Percentiles rank a stretch among this genome's conserved stretches.
These are phyloP conservation scores for Oceanites oceanicus DNA, from an alignment of 2,113 vertebrate species.

Conservation along the genomic window DNA sequence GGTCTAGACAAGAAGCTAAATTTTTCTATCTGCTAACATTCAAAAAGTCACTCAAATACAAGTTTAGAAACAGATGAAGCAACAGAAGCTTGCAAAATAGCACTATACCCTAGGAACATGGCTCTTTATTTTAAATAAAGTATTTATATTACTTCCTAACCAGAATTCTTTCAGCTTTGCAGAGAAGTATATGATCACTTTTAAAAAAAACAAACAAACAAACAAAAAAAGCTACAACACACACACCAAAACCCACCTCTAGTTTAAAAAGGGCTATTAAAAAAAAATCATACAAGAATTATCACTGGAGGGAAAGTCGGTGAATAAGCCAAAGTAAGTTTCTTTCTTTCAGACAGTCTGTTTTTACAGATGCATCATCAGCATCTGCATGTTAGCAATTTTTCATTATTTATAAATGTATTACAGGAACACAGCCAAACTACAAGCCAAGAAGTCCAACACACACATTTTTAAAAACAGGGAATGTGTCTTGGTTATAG, in stretches of 20 bases:
- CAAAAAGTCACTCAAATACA: neutral
- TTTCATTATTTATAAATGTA: slow-evolving; percentile 54
- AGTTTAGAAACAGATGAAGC: neutral
- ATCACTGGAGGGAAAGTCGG: neutral
- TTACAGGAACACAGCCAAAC: slow-evolving; percentile 43
- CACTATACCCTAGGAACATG: neutral
- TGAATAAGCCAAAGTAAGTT: neutral
- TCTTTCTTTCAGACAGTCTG: slow-evolving; percentile 15
- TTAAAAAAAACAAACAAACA: neutral
- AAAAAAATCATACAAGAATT: slow-evolving; percentile 6
- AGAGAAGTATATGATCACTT: neutral
- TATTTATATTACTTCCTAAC: slow-evolving; percentile 2
- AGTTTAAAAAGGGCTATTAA: neutral
- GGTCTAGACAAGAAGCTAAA: neutral
- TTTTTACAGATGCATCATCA: slow-evolving; percentile 47
- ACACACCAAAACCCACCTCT: no score
- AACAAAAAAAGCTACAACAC: no score
- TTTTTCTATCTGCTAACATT: neutral
- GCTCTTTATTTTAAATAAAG: neutral
- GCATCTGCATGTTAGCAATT: slow-evolving; percentile 55
- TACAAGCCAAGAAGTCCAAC: slow-evolving; percentile 60
- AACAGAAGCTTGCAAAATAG: neutral
- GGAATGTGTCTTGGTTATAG: slow-evolving; percentile 77
- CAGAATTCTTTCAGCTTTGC: slow-evolving; percentile 9
- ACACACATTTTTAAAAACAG: slow-evolving; percentile 53